Evolutionary conservation across 2,113 vertebrate species (phyloP).

Genomic region (Piaya cayana): DNA sequence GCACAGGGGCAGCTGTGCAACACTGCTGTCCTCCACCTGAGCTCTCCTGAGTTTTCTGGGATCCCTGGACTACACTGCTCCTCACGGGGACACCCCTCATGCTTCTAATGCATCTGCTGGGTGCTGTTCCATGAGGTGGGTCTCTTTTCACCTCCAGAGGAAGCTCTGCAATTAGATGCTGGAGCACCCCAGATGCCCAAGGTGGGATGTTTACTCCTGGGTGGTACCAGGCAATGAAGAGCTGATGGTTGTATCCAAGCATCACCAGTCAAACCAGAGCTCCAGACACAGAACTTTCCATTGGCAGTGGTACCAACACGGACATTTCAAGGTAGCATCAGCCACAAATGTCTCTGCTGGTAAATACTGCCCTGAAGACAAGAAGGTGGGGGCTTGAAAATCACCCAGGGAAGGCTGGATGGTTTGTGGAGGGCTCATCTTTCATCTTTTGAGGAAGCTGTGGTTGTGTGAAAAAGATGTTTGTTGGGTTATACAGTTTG

Average conservation of each 20-base stretch:
- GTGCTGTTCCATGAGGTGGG: not conserved
- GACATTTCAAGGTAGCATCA: not conserved
- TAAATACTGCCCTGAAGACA: not conserved
- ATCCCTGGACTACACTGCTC: not conserved
- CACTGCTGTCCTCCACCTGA: accelerated
- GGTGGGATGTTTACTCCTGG: not conserved
- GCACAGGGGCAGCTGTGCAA: accelerated
- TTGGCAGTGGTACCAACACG: accelerated
- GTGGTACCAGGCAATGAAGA: not conserved
- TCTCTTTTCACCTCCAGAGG: not conserved
- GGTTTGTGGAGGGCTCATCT: not conserved
- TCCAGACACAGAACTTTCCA: not conserved
- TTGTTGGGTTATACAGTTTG: not conserved
- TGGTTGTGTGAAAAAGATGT: not conserved
- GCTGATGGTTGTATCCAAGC: not conserved
- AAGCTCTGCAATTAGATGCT: not conserved
- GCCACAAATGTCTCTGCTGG: not conserved
- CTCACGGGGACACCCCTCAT: not conserved
- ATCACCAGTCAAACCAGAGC: not conserved
- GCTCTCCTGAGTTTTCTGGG: not conserved
- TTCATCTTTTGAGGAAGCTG: not conserved
- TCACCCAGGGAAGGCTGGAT: not conserved
- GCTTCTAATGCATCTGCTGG: not conserved
- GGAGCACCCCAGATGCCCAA: not conserved
- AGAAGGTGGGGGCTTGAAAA: not conserved